Evolutionary conservation across 2,113 vertebrate genomes (phyloP).

Genomic region (Sebastes schlegelii): DNA sequence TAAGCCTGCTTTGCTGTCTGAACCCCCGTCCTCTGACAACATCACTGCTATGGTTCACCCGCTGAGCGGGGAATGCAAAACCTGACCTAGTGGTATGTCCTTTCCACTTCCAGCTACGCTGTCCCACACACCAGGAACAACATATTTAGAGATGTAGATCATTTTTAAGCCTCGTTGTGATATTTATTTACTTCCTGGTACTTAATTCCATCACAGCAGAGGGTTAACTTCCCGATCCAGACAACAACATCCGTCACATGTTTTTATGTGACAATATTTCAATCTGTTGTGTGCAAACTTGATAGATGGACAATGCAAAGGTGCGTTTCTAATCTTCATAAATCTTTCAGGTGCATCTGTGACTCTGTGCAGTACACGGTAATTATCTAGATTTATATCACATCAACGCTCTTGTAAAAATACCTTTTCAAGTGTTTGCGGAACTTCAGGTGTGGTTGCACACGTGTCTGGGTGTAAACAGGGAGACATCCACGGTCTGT

Average conservation of each 20-base stretch:
- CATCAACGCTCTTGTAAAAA: conserved; percentile 12
- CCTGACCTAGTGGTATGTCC: background rate
- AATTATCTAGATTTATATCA: conserved; percentile 48
- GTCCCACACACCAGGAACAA: background rate
- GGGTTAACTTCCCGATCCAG: background rate
- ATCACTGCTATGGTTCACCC: background rate
- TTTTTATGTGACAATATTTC: background rate
- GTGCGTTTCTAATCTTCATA: background rate
- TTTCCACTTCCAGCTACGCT: conserved; percentile 1
- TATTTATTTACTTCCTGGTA: conserved; percentile 1
- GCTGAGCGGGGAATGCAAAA: conserved; percentile 24
- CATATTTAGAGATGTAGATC: background rate
- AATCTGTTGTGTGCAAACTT: background rate
- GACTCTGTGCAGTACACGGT: background rate
- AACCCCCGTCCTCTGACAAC: conserved; percentile 24
- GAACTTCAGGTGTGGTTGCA: background rate
- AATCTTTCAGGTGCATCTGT: conserved; percentile 23
- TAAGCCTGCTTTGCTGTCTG: background rate
- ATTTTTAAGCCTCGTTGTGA: background rate
- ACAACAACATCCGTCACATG: conserved; percentile 1
- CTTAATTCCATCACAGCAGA: background rate
- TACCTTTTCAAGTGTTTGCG: background rate
- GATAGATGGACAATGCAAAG: background rate
- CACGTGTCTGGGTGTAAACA: background rate
- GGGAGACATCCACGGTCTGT: background rate